These are phyloP conservation scores for Thryonomys swinderianus DNA, from an alignment of 2,113 vertebrate genomes.

Conservation along the genomic window DNA sequence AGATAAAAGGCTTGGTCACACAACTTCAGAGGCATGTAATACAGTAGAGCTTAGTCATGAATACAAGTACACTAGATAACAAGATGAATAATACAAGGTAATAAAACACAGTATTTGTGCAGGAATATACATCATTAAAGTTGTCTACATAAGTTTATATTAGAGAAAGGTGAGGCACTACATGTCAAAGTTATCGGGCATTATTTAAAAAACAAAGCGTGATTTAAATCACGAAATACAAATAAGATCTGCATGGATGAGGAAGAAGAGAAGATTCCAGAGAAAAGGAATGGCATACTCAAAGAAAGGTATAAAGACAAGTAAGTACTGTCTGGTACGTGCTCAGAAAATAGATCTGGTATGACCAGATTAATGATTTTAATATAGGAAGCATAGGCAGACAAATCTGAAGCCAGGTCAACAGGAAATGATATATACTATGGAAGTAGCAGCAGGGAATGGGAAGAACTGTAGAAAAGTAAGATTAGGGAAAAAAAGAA, in stretches of 20 bases:
- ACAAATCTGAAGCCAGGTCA: not conserved
- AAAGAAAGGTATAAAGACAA: constrained; percentile 18
- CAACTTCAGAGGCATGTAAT: not conserved
- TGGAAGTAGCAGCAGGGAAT: not conserved
- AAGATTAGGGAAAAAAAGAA: not conserved
- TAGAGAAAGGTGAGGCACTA: not conserved
- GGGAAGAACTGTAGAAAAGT: not conserved
- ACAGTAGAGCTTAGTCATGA: not conserved
- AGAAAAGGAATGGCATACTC: not conserved
- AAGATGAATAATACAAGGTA: not conserved
- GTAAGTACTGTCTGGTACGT: not conserved
- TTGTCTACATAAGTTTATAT: not conserved
- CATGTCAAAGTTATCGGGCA: not conserved
- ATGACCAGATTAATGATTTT: constrained; percentile 33
- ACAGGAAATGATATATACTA: not conserved
- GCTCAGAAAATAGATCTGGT: constrained; percentile 8
- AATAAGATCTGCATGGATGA: not conserved
- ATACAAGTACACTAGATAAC: constrained; percentile 45
- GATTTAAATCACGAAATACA: not conserved
- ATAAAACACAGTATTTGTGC: not conserved
- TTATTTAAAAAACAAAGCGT: not conserved
- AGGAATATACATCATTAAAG: not conserved
- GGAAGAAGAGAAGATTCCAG: not conserved
- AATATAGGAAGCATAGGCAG: not conserved
- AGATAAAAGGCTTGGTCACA: not conserved